phyloP scores from a whole-genome alignment of 2,888 invertebrate species.

The Spisula subtruncata region DNA sequence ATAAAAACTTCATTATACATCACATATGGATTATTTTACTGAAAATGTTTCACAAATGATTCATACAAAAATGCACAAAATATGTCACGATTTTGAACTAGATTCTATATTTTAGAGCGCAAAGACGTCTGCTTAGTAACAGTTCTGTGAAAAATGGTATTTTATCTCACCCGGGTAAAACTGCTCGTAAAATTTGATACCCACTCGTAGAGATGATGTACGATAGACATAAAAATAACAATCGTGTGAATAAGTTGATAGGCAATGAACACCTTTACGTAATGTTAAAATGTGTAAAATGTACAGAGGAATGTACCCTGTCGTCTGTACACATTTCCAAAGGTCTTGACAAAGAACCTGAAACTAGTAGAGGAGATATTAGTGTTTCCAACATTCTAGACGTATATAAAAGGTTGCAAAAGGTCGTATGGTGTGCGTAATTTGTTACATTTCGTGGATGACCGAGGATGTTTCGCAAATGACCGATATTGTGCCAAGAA shows the following conservation, averaged over 20 bases:
- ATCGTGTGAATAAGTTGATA: not conserved
- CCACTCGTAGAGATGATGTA: not conserved
- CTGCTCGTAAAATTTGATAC: slow-evolving; percentile 14
- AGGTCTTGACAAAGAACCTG: no score
- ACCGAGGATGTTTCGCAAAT: no score
- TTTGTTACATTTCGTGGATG: no score
- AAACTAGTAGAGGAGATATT: no score
- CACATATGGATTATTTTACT: slow-evolving; percentile 10
- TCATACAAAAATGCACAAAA: slow-evolving; percentile 29
- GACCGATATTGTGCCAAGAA: no score
- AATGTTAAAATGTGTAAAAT: no score
- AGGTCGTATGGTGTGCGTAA: no score
- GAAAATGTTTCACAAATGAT: slow-evolving; percentile 36
- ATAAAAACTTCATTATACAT: not conserved
- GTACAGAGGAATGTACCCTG: no score
- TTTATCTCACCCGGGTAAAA: slow-evolving; percentile 48
- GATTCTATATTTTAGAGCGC: not conserved
- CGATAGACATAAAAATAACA: not conserved
- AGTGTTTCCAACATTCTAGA: no score
- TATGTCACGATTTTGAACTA: slow-evolving; percentile 49
- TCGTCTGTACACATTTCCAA: no score
- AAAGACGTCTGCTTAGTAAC: slow-evolving; percentile 42
- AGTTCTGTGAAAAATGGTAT: slow-evolving; percentile 39
- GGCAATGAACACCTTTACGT: not conserved
- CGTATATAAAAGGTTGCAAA: no score